Conservation (phyloP, 1,140 invertebrate species). For the Gryon sp. region DNA sequence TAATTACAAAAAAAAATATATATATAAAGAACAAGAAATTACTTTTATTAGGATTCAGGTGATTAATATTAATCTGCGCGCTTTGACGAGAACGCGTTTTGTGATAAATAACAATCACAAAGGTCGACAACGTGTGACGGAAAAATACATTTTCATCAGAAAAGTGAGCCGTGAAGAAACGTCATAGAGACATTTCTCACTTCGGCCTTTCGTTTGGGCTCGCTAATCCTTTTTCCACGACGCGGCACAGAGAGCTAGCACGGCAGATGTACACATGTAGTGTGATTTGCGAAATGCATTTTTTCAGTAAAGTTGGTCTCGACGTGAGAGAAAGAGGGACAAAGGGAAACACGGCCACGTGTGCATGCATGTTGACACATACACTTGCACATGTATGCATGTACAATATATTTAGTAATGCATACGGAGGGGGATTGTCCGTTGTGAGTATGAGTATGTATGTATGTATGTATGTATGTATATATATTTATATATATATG, state of each 20-base stretch:
- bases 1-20: not conserved
- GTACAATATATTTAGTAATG: no score
- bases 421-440: no score
- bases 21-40: no score
- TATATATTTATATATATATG: conserved; percentile 38
- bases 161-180: conserved; percentile 46
- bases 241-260: conserved; percentile 27
- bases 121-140: conserved; percentile 39
- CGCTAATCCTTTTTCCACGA: conserved; percentile 57
- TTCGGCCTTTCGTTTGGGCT: conserved; percentile 51
- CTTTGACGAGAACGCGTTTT: conserved; percentile 34
- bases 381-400: not conserved
- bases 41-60: no score
- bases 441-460: no score
- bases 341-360: no score
- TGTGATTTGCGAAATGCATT: conserved; percentile 60
- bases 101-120: conserved; percentile 55
- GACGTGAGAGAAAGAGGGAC: conserved; percentile 4
- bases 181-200: conserved; percentile 51
- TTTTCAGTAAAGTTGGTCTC: conserved; percentile 58
- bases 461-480: conserved; percentile 8
- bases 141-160: conserved; percentile 58
- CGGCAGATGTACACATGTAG: conserved; percentile 27
- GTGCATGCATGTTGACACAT: no score
- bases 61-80: conserved; percentile 33